These are phyloP conservation scores for Oligia fasciuncula DNA, from an alignment of 2,888 invertebrate genomes.

Conservation along the genomic window DNA sequence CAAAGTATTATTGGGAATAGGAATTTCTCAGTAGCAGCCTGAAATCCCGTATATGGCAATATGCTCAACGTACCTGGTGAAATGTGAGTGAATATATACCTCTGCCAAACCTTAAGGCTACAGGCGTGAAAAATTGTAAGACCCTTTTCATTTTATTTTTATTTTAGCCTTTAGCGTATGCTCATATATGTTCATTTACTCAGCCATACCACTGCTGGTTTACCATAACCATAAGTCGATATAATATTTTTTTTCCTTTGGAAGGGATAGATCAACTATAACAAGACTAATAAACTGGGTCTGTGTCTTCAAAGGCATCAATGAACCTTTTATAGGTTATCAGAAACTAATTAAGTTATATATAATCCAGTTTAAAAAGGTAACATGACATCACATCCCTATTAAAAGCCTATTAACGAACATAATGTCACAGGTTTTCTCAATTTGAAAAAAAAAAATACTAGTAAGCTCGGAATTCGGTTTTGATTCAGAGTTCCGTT, in stretches of 20 bases:
- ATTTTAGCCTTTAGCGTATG: not conserved
- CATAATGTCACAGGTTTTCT: not conserved
- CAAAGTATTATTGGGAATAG: not conserved
- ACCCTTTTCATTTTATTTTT: not conserved
- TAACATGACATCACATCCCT: not conserved
- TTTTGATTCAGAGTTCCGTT: not conserved
- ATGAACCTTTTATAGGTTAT: constrained; percentile 12
- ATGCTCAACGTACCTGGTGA: not conserved
- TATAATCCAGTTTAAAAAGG: not conserved
- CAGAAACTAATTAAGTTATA: not conserved
- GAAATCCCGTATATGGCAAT: not conserved
- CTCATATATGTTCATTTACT: not conserved
- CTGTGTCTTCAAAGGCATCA: not conserved
- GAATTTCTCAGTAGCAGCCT: not conserved
- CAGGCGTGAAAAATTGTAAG: no score
- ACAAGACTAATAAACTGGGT: not conserved
- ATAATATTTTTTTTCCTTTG: not conserved
- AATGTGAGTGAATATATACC: not conserved
- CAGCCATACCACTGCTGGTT: no score
- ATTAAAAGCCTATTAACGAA: not conserved
- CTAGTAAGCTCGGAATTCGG: not conserved
- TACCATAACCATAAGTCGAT: not conserved
- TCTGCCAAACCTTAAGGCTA: no score
- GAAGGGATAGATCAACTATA: not conserved
- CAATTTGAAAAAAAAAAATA: not conserved